These are phyloP conservation scores for Temnothorax longispinosus DNA, from an alignment of 1,140 invertebrate genomes.

Conservation along the genomic window DNA sequence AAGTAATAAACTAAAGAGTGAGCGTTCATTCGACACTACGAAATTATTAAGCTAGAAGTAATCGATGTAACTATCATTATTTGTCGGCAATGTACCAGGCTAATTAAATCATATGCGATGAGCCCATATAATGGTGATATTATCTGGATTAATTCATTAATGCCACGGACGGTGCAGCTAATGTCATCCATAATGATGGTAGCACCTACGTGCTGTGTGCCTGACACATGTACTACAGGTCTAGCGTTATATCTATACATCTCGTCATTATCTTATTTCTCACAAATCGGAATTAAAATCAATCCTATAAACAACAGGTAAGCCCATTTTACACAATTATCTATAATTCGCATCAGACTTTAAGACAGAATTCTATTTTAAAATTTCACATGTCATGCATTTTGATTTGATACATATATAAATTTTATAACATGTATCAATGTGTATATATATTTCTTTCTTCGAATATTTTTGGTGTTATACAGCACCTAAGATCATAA, in stretches of 20 bases:
- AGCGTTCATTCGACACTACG: not conserved
- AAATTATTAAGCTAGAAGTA: not conserved
- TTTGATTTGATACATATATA: not conserved
- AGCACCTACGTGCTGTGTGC: slow-evolving; percentile 29
- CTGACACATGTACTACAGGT: slow-evolving; percentile 8
- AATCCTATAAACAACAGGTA: not conserved
- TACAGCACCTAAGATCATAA: not conserved
- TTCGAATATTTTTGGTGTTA: not conserved
- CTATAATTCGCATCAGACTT: not conserved
- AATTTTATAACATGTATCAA: not conserved
- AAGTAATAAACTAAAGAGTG: not conserved
- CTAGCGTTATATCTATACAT: not conserved
- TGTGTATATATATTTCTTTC: not conserved
- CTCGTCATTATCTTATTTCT: slow-evolving; percentile 2
- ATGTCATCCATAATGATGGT: slow-evolving; percentile 47
- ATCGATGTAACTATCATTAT: slow-evolving; percentile 20
- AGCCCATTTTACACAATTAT: not conserved
- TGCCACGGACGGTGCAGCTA: slow-evolving; percentile 38
- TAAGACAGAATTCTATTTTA: not conserved
- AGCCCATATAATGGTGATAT: slow-evolving; percentile 34
- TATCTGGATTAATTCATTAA: slow-evolving; percentile 60
- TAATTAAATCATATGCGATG: slow-evolving; percentile 57
- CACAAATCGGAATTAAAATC: slow-evolving; percentile 7
- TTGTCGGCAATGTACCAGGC: slow-evolving; percentile 1
- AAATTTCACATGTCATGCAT: not conserved